These are phyloP conservation scores for Hemibagrus guttatus DNA, from an alignment of 2,797 vertebrate genomes.

Conservation along the genomic window DNA sequence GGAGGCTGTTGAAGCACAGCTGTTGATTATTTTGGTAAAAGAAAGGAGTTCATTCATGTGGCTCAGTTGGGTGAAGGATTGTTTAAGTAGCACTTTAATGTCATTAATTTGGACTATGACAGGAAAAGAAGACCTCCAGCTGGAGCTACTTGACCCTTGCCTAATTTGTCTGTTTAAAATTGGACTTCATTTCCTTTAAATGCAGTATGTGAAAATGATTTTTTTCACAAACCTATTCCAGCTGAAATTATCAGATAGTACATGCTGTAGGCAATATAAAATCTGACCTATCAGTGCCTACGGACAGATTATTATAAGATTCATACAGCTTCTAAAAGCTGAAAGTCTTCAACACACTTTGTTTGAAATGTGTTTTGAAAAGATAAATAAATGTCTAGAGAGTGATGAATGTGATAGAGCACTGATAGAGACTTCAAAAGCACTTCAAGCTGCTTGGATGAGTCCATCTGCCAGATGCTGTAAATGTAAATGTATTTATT, in stretches of 20 bases:
- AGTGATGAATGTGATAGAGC: no score
- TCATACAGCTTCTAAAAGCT: not conserved
- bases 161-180: conserved; percentile 41
- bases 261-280: not conserved
- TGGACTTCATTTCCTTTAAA: conserved; percentile 18
- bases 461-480: no score
- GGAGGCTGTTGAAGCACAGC: conserved; percentile 10
- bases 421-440: no score
- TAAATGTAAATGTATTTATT: not conserved
- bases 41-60: conserved; percentile 2
- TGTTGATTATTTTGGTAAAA: conserved; percentile 22
- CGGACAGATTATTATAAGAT: not conserved
- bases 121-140: conserved; percentile 39
- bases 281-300: not conserved
- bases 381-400: not conserved
- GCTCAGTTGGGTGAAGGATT: conserved; percentile 15
- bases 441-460: no score
- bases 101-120: conserved; percentile 37
- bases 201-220: not conserved
- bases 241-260: conserved; percentile 24
- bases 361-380: not conserved
- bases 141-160: conserved; percentile 43
- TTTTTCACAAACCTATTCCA: conserved; percentile 32
- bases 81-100: conserved; percentile 48
- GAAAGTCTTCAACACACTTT: not conserved